Evolutionary conservation across 2,797 vertebrate genomes (phyloP), one percentile per base, ranked within the genome.

Genomic region (Tokudaia tokunoshimensis): DNA sequence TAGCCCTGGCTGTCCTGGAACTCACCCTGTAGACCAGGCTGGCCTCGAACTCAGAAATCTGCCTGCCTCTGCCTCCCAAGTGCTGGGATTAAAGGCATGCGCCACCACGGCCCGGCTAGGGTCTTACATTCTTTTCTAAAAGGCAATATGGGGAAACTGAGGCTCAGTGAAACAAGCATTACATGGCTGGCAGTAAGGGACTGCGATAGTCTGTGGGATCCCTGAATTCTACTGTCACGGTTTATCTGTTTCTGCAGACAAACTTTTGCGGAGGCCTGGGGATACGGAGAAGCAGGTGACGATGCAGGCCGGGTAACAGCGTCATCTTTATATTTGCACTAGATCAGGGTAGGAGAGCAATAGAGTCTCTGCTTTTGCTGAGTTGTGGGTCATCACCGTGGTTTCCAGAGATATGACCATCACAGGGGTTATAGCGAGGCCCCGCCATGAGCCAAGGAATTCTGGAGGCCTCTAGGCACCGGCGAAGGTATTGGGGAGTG

Each of bases 141-240:
- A 65, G 78, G 55, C 29, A 10, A 47, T 81, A 93, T 55, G 86
- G 92, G 41, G 76, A 87, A 63, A 89, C 0, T 24, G 79, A 96
- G 83, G 79, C 63, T 88, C 50, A 0, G 37, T 44, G 55, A 55
- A 79, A 31, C 61, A 41, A 74, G 65, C 87, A 75, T 24, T 47
- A 52, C 74, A n/a, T 3, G 37, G 50, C 63, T 59, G 50, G 24
- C 15, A 74, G 85, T 13, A 13, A 20, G 37, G 15, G 26, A 22
- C 19, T 20, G n/a, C 4, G 4, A 29, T 1, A 10, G 11, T 85
- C 12, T n/a, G 52, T 37, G 61, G 61, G 93, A 52, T 29, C 17
- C 47, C 57, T 22, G 90, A 8, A 26, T 81, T 59, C 90, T 14
- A 12, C 29, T 19, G 47, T 3, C 59, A 89, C 47, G 0, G 1